phyloP scores from a whole-genome alignment of 2,113 vertebrate genomes.

The Dryoscopus gambensis region DNA sequence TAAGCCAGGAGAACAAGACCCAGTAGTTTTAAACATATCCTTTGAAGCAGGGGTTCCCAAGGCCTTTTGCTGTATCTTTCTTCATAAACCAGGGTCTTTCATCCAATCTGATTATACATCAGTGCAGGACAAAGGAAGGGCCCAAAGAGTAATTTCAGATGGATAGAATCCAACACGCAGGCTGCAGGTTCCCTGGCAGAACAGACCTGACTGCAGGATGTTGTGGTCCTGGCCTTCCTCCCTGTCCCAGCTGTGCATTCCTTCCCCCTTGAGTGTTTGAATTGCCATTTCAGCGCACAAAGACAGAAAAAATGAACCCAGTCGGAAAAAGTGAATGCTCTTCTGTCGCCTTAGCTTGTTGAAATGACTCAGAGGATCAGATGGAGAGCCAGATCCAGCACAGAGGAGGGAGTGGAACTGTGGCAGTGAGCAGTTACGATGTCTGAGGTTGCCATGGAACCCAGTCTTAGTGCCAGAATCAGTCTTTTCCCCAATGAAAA shows the following conservation, averaged over 20 bases:
- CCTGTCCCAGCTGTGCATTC: not conserved
- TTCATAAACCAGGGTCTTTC: not conserved
- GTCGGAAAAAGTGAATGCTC: not conserved
- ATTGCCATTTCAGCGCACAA: not conserved
- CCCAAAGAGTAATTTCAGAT: not conserved
- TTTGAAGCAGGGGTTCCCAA: not conserved
- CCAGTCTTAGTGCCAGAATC: not conserved
- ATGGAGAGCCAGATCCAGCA: not conserved
- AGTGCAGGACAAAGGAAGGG: not conserved
- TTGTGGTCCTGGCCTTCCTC: not conserved
- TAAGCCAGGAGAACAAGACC: not conserved
- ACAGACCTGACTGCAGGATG: not conserved
- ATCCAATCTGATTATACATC: not conserved
- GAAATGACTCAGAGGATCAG: not conserved
- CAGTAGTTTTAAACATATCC: not conserved
- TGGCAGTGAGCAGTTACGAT: not conserved
- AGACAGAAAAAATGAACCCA: not conserved
- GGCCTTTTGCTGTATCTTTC: not conserved
- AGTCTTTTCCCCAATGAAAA: not conserved
- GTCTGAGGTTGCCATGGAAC: conserved; percentile 16
- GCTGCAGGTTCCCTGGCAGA: not conserved
- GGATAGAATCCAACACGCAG: not conserved
- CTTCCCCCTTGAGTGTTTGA: not conserved
- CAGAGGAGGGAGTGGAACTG: not conserved
- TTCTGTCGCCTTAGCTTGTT: not conserved